Base-by-base conservation (phyloP, 2,113 vertebrate genomes). In the Hippolais icterina region DNA sequence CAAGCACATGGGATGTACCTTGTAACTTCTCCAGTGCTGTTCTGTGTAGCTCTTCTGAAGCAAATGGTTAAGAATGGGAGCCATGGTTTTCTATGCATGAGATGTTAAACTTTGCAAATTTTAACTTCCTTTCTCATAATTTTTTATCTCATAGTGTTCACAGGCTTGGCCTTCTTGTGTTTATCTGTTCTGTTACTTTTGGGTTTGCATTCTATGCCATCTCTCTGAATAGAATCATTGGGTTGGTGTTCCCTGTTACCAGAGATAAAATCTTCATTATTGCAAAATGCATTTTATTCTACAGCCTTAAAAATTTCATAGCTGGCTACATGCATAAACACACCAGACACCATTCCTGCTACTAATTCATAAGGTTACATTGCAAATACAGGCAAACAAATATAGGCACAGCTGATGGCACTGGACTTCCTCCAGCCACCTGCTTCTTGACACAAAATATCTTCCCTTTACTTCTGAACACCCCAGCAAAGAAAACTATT, bases 211-310 rank as follows among this genome's bases (percentile, higher is more conserved):
- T 75, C 68, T 83, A 24, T 69, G 54, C 56, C 66, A 76, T 35
- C 22, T 60, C 27, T 83, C 82, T 87, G 72, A 83, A 90, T 2
- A 56, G 68, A 92, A 92, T 66, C 11, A 82, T 1, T 70, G 39
- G 65, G 9, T 28, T 85, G n/a, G 19, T 90, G 46, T 47, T 92
- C 25, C 64, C 66, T 80, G 35, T 83, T 65, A 81, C 35, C 2
- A 5, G 33, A 66, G 54, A 92, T 60, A 95, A 93, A 94, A 94
- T 93, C 88, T 87, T 94, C 39, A 84, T 70, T 89, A 74, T 28
- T 89, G 52, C 50, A 81, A 95, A 94, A 90, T 60, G 11, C 64
- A 92, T 90, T 93, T 93, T 57, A 66, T 71, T 83, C 72, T 90
- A 35, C 31, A 70, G 21, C 59, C 72, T 92, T 96, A 90, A 90